Conservation (phyloP, 92 coral and sea anemone species). For the Zoanthus sansibaricus region DNA sequence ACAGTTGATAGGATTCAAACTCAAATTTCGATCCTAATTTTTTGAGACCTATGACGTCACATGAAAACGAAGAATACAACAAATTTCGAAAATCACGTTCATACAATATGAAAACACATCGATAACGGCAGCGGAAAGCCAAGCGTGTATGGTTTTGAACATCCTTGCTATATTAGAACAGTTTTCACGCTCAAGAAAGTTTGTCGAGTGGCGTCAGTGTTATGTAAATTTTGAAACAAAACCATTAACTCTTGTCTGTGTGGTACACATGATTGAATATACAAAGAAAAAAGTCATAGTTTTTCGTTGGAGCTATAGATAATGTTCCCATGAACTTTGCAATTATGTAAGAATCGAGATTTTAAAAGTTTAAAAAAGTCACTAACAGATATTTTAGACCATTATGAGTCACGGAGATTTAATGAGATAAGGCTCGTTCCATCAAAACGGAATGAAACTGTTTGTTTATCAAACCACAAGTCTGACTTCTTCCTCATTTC, state of each 20-base stretch:
- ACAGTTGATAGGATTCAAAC: too few species aligned
- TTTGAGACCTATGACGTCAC: too few species aligned
- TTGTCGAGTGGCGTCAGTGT: slow-evolving; percentile 9
- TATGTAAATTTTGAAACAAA: not conserved
- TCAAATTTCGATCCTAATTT: too few species aligned
- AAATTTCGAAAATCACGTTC: slow-evolving; percentile 5
- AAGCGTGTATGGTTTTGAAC: not conserved
- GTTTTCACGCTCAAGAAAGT: not conserved
- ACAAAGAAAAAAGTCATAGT: not conserved
- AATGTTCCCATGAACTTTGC: not conserved
- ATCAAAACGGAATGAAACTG: not conserved
- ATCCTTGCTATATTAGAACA: not conserved
- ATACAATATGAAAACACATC: not conserved
- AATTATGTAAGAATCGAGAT: not conserved
- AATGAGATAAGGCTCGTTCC: not conserved
- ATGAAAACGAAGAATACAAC: too few species aligned
- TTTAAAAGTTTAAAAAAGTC: not conserved
- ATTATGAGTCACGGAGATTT: not conserved
- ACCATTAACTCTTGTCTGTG: not conserved
- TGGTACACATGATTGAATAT: not conserved
- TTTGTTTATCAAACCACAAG: not conserved
- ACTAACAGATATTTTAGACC: not conserved
- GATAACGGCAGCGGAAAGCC: not conserved
- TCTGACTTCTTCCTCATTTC: not conserved
- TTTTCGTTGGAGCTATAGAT: not conserved